A percentile compares a stretch with the other conserved stretches of the same genome.
These are phyloP conservation scores for Dolomedes plantarius DNA, from an alignment of 2,888 invertebrate species.

Conservation along the genomic window DNA sequence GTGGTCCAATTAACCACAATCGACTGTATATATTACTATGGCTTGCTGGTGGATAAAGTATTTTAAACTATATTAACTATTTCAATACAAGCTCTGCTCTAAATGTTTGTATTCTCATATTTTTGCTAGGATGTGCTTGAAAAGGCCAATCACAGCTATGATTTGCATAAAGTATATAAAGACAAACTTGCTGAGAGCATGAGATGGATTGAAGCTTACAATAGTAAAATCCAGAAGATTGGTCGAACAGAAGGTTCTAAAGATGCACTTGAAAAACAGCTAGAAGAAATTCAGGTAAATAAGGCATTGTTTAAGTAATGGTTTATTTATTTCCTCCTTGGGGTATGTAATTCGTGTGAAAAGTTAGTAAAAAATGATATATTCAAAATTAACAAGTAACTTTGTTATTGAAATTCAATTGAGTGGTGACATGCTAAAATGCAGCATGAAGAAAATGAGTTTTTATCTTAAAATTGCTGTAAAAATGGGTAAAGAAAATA, in stretches of 20 bases:
- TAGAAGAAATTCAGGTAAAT: constrained; percentile 80
- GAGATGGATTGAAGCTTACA: constrained; percentile 91
- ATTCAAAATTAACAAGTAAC: too few species aligned
- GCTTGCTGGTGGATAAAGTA: too few species aligned
- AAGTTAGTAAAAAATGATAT: too few species aligned
- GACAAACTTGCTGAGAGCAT: constrained; percentile 85
- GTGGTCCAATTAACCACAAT: too few species aligned
- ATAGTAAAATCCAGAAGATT: constrained; percentile 87
- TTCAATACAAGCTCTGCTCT: too few species aligned
- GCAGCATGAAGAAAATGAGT: too few species aligned
- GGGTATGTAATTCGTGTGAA: not conserved
- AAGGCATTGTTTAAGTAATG: not conserved
- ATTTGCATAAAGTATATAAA: constrained; percentile 89
- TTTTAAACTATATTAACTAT: too few species aligned
- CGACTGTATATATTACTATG: too few species aligned
- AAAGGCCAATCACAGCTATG: constrained; percentile 91
- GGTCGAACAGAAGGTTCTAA: constrained; percentile 86
- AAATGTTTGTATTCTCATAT: not conserved
- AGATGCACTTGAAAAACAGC: constrained; percentile 87
- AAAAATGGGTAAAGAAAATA: too few species aligned
- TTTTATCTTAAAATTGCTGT: too few species aligned
- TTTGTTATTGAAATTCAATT: too few species aligned
- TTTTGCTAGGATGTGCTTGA: constrained; percentile 90
- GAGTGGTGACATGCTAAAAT: too few species aligned
- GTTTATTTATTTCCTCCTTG: not conserved